These are phyloP conservation scores for Caenorhabditis tropicalis DNA, from an alignment of 1,140 invertebrate genomes.

Conservation along the genomic window DNA sequence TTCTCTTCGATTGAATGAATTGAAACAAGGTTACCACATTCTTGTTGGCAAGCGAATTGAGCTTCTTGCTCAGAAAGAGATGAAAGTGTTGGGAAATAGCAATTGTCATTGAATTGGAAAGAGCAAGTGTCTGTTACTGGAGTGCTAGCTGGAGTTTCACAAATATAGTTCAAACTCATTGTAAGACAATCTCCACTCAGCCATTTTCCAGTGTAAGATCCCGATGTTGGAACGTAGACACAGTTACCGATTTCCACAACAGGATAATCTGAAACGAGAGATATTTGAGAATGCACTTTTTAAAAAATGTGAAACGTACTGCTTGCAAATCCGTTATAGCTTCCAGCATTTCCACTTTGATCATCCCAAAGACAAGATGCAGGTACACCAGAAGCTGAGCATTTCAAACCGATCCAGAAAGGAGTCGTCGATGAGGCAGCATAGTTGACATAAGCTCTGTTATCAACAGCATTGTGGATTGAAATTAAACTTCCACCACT, in stretches of 20 bases:
- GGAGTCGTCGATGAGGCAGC: background rate
- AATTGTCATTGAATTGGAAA: slow-evolving; percentile 18
- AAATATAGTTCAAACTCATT: slow-evolving; percentile 3
- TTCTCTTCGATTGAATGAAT: slow-evolving; percentile 19
- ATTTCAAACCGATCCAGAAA: slow-evolving; percentile 9
- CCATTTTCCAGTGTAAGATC: slow-evolving; percentile 13
- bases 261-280: background rate
- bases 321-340: background rate
- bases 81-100: background rate
- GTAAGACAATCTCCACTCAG: slow-evolving; percentile 12
- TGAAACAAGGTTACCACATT: background rate
- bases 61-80: slow-evolving; percentile 1
- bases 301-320: background rate
- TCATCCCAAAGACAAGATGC: slow-evolving; percentile 7
- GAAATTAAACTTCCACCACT: slow-evolving; percentile 13
- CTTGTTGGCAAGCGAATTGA: slow-evolving; percentile 9
- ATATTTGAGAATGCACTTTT: background rate
- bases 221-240: background rate
- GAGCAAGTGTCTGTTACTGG: background rate
- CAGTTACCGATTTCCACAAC: background rate
- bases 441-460: background rate
- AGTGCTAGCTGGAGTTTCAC: background rate
- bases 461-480: background rate
- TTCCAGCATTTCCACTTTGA: slow-evolving; percentile 23
- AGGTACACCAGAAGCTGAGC: background rate